Evolutionary conservation across 2,113 vertebrate species (phyloP).

Genomic region (Tyto alba): DNA sequence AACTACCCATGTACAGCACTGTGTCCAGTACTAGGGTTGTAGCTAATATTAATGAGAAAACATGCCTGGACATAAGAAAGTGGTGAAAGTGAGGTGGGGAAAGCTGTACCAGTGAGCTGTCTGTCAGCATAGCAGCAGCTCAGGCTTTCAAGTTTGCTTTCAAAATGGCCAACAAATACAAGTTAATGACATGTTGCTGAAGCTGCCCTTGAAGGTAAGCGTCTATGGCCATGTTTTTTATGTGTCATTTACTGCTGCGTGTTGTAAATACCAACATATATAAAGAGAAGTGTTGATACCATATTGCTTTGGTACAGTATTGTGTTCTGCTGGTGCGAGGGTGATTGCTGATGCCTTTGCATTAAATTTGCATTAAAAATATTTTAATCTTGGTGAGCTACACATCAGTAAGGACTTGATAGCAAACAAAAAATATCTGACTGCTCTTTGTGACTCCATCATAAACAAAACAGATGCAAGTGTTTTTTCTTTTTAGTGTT

Average conservation of each 20-base stretch:
- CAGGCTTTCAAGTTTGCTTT: neutral
- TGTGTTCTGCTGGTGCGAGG: neutral
- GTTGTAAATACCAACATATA: neutral
- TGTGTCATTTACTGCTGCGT: neutral
- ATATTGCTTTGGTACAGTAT: neutral
- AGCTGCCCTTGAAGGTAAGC: neutral
- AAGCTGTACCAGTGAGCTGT: neutral
- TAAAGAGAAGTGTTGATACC: neutral
- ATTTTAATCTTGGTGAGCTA: neutral
- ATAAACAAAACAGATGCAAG: neutral
- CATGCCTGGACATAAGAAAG: neutral
- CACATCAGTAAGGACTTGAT: neutral
- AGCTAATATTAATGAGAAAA: neutral
- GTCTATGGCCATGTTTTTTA: neutral
- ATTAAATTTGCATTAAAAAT: no score
- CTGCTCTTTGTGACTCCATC: neutral
- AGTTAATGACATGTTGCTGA: neutral
- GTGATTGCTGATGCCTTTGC: neutral
- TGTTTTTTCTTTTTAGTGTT: neutral
- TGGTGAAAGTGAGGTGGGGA: neutral
- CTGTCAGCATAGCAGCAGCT: neutral
- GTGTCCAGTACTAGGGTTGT: neutral
- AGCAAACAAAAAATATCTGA: neutral
- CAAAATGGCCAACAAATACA: neutral
- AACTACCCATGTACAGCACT: neutral